Percentiles rank a stretch among this genome's conserved stretches.
These are phyloP conservation scores for Hesperophylax magnus DNA, from an alignment of 1,140 invertebrate genomes.

Conservation along the genomic window DNA sequence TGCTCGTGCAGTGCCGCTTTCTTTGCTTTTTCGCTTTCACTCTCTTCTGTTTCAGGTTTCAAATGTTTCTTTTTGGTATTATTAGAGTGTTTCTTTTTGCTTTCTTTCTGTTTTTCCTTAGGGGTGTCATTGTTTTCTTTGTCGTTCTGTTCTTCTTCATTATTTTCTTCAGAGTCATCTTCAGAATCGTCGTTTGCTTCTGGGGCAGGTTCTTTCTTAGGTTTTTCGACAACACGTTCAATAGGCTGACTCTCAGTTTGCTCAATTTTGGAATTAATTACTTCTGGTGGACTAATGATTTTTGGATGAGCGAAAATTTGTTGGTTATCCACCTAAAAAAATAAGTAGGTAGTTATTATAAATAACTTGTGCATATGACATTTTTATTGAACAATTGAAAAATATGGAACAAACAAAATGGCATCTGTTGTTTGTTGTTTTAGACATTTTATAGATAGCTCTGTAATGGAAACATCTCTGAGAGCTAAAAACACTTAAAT, in stretches of 20 bases:
- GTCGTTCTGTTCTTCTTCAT: constrained; percentile 61
- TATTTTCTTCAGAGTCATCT: constrained; percentile 51
- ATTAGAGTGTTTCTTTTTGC: constrained; percentile 59
- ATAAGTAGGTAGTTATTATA: not conserved
- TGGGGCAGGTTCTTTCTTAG: constrained; percentile 35
- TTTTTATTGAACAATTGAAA: no score
- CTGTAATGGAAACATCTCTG: not conserved
- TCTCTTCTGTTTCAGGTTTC: constrained; percentile 55
- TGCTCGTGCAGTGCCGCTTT: constrained; percentile 33
- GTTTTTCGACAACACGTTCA: constrained; percentile 33
- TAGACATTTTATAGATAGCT: not conserved
- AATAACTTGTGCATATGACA: no score
- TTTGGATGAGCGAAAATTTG: constrained; percentile 47
- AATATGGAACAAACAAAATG: not conserved
- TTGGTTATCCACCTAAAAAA: constrained; percentile 45
- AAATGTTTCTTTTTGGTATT: constrained; percentile 60
- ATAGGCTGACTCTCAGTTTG: constrained; percentile 37
- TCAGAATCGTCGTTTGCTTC: constrained; percentile 37
- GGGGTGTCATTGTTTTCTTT: constrained; percentile 55
- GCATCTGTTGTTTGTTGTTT: not conserved
- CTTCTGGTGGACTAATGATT: constrained; percentile 36
- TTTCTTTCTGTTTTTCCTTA: constrained; percentile 59
- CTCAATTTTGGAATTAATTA: constrained; percentile 36
- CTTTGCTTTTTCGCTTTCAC: constrained; percentile 43
- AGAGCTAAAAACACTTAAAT: no score